These are phyloP conservation scores for Cosmia trapezina DNA, from an alignment of 2,888 invertebrate species.

Conservation along the genomic window DNA sequence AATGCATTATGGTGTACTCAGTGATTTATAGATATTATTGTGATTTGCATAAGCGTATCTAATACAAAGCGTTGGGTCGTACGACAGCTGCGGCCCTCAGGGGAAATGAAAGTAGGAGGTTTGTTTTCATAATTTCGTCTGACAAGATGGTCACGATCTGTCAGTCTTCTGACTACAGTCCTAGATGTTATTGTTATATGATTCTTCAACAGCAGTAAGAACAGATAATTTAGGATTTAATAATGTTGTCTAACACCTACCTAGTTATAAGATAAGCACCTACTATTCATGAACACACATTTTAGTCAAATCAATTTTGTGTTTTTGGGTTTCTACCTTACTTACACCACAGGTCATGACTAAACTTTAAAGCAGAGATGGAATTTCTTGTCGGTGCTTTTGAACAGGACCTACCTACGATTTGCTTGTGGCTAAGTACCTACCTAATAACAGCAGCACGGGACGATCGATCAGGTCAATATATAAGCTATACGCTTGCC, in stretches of 20 bases:
- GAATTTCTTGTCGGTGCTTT: not conserved
- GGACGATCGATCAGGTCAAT: too few relatives aligned
- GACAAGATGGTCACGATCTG: constrained; percentile 69
- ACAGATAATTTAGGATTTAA: constrained; percentile 6
- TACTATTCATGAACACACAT: not conserved
- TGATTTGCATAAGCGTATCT: constrained; percentile 54
- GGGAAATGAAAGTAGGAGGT: constrained; percentile 71
- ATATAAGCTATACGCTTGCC: too few relatives aligned
- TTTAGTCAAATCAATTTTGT: not conserved
- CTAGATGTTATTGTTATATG: constrained; percentile 41
- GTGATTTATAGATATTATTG: constrained; percentile 52
- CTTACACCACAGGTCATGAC: not conserved
- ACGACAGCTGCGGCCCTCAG: constrained; percentile 51
- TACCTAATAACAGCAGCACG: too few relatives aligned
- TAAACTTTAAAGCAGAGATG: not conserved
- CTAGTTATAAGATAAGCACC: too few relatives aligned
- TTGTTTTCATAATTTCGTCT: constrained; percentile 66
- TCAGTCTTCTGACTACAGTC: constrained; percentile 66
- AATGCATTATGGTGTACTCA: constrained; percentile 27
- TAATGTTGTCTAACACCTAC: not conserved
- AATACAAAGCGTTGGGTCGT: constrained; percentile 39
- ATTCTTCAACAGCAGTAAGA: constrained; percentile 2
- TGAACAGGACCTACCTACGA: not conserved
- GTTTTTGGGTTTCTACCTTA: not conserved
- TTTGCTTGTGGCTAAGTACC: too few relatives aligned